Conservation (phyloP, 2,888 invertebrate genomes). For the Metalampra italica region DNA sequence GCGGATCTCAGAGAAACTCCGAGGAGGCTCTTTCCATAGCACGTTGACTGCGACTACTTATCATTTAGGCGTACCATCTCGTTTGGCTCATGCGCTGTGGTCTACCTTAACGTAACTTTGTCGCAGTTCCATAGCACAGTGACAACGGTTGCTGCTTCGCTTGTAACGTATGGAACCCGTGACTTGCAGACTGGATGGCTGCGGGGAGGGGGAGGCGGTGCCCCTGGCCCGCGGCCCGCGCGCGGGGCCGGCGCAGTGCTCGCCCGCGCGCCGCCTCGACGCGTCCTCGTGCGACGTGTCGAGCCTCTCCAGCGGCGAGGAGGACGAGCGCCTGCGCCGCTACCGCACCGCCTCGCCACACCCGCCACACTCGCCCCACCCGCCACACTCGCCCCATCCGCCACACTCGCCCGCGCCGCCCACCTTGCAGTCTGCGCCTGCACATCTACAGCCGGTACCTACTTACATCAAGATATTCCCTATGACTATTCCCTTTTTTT, state of each 20-base stretch:
- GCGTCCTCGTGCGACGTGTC: slow-evolving; percentile 71
- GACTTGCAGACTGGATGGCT: slow-evolving; percentile 61
- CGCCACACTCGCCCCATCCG: neutral
- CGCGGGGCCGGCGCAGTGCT: slow-evolving; percentile 66
- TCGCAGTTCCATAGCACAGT: too few species aligned
- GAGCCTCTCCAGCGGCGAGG: slow-evolving; percentile 72
- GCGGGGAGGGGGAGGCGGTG: slow-evolving; percentile 69
- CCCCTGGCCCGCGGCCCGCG: slow-evolving; percentile 58
- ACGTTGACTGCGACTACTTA: too few species aligned
- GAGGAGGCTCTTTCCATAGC: too few species aligned
- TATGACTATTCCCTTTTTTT: too few species aligned
- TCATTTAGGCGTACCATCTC: too few species aligned
- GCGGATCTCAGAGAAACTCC: too few species aligned
- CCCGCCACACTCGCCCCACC: slow-evolving; percentile 10
- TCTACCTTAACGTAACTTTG: too few species aligned
- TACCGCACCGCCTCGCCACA: slow-evolving; percentile 55
- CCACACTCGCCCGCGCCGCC: slow-evolving; percentile 13
- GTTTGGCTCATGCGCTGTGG: too few species aligned
- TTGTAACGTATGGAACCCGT: too few species aligned
- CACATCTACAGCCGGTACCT: slow-evolving; percentile 32
- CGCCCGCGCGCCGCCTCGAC: slow-evolving; percentile 69
- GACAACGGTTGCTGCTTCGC: too few species aligned
- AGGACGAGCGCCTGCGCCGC: slow-evolving; percentile 70
- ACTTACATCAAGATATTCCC: too few species aligned
- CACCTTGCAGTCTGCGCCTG: slow-evolving; percentile 7